Conservation (phyloP, 2,797 vertebrate species). For the Halcyon leucocephala region DNA sequence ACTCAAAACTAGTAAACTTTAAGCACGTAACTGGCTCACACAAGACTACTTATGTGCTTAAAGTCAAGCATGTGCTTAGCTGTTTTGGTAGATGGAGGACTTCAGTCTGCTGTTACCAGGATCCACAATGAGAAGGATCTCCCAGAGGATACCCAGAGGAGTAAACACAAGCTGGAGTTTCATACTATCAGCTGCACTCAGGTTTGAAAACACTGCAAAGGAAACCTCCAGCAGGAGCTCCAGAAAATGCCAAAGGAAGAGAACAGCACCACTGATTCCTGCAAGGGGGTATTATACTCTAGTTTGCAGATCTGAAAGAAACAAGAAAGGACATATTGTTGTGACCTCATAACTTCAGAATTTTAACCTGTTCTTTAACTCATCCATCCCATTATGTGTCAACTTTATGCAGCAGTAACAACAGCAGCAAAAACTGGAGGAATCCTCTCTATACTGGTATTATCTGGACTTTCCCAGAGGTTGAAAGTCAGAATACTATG, state of each 20-base stretch:
- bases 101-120: not conserved
- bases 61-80: not conserved
- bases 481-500: not conserved
- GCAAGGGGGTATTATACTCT: not conserved
- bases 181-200: not conserved
- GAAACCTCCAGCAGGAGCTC: not conserved
- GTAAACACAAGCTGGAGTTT: not conserved
- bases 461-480: not conserved
- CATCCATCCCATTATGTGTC: not conserved
- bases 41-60: not conserved
- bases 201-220: not conserved
- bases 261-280: not conserved
- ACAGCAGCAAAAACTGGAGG: not conserved
- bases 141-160: not conserved
- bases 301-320: not conserved
- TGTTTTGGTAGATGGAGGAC: not conserved
- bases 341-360: not conserved
- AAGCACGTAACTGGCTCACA: not conserved
- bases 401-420: not conserved
- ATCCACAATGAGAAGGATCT: not conserved
- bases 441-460: not conserved
- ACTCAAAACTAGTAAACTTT: not conserved
- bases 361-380: not conserved
- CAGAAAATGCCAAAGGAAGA: not conserved
- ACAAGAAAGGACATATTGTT: not conserved